A percentile compares a stretch with the other conserved stretches of the same genome.
These are phyloP conservation scores for Megalonaias nervosa DNA, from an alignment of 1,140 invertebrate species.

Conservation along the genomic window DNA sequence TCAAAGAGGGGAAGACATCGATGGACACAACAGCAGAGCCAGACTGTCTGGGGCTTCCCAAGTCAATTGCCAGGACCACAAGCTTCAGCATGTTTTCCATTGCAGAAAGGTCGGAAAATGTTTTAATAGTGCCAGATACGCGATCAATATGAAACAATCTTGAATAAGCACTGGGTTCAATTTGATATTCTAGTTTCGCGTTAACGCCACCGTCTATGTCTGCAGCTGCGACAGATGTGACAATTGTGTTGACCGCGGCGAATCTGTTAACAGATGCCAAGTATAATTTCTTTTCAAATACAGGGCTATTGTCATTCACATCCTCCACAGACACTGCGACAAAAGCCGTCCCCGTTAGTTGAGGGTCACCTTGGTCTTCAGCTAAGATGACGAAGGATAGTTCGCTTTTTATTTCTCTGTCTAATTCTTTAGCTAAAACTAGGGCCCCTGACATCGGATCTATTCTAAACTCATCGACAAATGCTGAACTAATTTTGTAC, in stretches of 20 bases:
- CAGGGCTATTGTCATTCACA: constrained; percentile 29
- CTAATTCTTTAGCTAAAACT: constrained; percentile 8
- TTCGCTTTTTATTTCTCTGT: constrained; percentile 14
- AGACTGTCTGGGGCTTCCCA: constrained; percentile 16
- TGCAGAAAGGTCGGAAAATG: constrained; percentile 17
- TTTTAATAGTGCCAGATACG: constrained; percentile 13
- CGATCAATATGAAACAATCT: constrained; percentile 27
- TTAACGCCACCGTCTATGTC: constrained; percentile 16
- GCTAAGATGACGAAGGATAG: constrained; percentile 15
- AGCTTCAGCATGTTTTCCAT: constrained; percentile 2
- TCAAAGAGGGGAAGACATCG: constrained; percentile 10
- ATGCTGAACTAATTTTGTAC: constrained; percentile 9
- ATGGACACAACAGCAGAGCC: constrained; percentile 9
- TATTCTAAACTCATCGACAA: constrained; percentile 15
- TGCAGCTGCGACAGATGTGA: constrained; percentile 8
- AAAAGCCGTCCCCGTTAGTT: constrained; percentile 2
- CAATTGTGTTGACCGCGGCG: constrained; percentile 3
- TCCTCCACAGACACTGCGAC: constrained; percentile 9
- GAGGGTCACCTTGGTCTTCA: constrained; percentile 20
- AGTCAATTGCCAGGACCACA: constrained; percentile 5
- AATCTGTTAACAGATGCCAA: constrained; percentile 9
- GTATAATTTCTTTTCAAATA: constrained; percentile 11
- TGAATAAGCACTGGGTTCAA: not conserved
- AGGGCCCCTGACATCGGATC: constrained; percentile 19
- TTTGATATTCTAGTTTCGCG: constrained; percentile 18